Percentiles rank a stretch among this genome's conserved stretches.
These are phyloP conservation scores for Antrozous pallidus DNA, from an alignment of 2,797 vertebrate genomes.

Conservation along the genomic window DNA sequence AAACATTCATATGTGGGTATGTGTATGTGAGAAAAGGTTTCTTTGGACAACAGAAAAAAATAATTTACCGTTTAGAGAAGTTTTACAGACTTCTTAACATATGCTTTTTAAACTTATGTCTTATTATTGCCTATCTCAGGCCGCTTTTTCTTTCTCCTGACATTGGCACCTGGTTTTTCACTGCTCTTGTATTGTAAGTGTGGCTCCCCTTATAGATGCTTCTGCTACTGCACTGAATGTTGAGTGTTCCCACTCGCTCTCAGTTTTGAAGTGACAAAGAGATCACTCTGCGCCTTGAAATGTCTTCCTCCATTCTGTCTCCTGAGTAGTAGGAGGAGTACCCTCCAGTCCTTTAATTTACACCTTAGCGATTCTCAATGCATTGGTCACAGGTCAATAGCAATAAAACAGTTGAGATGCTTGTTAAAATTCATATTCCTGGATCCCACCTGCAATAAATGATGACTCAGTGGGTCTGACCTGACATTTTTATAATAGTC, in stretches of 20 bases:
- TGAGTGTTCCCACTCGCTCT: background rate
- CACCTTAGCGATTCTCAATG: constrained; percentile 28
- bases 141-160: background rate
- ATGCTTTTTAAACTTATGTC: background rate
- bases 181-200: background rate
- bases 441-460: background rate
- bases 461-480: background rate
- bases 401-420: background rate
- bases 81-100: background rate
- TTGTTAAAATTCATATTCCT: constrained; percentile 48
- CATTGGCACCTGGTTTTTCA: background rate
- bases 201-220: background rate
- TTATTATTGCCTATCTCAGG: background rate
- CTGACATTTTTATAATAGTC: background rate
- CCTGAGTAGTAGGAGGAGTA: background rate
- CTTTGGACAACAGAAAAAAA: background rate
- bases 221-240: background rate
- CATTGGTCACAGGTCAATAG: constrained; percentile 48
- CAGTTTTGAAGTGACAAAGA: background rate
- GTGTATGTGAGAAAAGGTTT: background rate
- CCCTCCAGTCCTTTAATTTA: constrained; percentile 62
- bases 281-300: background rate
- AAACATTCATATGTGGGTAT: background rate
- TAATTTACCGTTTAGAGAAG: background rate
- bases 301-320: background rate